Evolutionary conservation across 2,797 vertebrate genomes (phyloP).

Genomic region (Danio kyathit): DNA sequence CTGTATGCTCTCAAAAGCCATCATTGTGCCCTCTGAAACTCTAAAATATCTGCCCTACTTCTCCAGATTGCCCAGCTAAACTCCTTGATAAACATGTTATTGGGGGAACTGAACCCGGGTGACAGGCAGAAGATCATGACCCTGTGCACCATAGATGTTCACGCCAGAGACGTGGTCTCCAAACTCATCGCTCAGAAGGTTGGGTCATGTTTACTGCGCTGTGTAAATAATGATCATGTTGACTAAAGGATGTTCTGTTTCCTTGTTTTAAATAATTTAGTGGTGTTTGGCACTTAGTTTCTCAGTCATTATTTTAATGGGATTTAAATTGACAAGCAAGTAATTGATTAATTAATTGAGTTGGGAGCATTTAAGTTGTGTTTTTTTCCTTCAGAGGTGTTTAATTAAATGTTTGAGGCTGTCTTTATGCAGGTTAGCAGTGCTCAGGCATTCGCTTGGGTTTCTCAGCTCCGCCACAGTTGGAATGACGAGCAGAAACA

Average conservation of each 20-base stretch:
- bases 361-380: conserved; percentile 3
- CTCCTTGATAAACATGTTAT: conserved; percentile 79
- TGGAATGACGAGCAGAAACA: conserved; percentile 80
- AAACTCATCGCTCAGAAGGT: conserved; percentile 85
- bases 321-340: conserved; percentile 26
- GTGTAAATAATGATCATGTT: conserved; percentile 38
- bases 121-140: conserved; percentile 88
- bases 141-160: conserved; percentile 83
- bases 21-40: conserved; percentile 59
- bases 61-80: conserved; percentile 84
- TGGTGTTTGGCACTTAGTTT: neutral
- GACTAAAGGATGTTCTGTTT: conserved; percentile 19
- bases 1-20: conserved; percentile 57
- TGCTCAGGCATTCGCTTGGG: conserved; percentile 82
- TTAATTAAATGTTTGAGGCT: neutral
- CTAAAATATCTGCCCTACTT: conserved; percentile 53
- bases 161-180: conserved; percentile 83
- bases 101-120: conserved; percentile 80
- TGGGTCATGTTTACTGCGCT: conserved; percentile 44
- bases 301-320: conserved; percentile 41
- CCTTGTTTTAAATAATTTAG: conserved; percentile 36
- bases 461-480: conserved; percentile 82
- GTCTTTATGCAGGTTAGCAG: conserved; percentile 73
- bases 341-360: conserved; percentile 40
- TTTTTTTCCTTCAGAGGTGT: neutral